Conservation (phyloP, 2,797 vertebrate genomes). For the Merluccius polli region DNA sequence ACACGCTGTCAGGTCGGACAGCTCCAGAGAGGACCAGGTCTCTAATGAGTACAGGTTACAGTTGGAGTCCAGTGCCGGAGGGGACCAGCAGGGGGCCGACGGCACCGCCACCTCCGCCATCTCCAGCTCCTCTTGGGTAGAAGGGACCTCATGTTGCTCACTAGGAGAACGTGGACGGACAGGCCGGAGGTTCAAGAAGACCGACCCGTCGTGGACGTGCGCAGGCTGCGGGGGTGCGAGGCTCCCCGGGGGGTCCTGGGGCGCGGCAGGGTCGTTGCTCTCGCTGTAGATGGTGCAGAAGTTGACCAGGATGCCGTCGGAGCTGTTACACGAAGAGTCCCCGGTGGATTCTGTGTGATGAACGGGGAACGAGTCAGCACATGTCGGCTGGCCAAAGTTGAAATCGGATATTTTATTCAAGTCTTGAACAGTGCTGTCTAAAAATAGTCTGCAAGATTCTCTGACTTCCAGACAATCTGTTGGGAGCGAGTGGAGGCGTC, state of each 20-base stretch:
- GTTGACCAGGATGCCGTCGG: constrained; percentile 89
- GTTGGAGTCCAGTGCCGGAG: constrained; percentile 85
- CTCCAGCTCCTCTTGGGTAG: constrained; percentile 42
- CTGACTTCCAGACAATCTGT: constrained; percentile 56
- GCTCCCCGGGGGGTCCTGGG: constrained; percentile 70
- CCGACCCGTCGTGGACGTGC: constrained; percentile 44
- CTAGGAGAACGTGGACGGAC: constrained; percentile 44
- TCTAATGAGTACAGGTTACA: constrained; percentile 81
- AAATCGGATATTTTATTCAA: constrained; percentile 59
- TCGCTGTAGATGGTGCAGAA: constrained; percentile 92
- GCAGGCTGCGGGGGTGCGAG: constrained; percentile 75
- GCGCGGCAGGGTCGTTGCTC: constrained; percentile 78
- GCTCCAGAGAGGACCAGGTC: constrained; percentile 66
- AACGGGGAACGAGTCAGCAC: constrained; percentile 70
- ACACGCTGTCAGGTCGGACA: constrained; percentile 80
- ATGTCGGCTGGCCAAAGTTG: constrained; percentile 63
- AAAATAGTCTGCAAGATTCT: constrained; percentile 56
- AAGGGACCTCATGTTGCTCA: constrained; percentile 52
- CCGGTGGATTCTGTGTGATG: constrained; percentile 79
- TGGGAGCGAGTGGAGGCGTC: constrained; percentile 60
- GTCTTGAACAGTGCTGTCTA: constrained; percentile 42
- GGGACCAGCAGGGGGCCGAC: constrained; percentile 66
- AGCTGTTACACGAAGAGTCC: constrained; percentile 93
- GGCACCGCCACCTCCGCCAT: constrained; percentile 48
- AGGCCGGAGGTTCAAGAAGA: constrained; percentile 64